Percentiles rank a stretch among this genome's conserved stretches.
Evolutionary conservation across 2,797 vertebrate species (phyloP).

Genomic region (Sebastes matsubarae): DNA sequence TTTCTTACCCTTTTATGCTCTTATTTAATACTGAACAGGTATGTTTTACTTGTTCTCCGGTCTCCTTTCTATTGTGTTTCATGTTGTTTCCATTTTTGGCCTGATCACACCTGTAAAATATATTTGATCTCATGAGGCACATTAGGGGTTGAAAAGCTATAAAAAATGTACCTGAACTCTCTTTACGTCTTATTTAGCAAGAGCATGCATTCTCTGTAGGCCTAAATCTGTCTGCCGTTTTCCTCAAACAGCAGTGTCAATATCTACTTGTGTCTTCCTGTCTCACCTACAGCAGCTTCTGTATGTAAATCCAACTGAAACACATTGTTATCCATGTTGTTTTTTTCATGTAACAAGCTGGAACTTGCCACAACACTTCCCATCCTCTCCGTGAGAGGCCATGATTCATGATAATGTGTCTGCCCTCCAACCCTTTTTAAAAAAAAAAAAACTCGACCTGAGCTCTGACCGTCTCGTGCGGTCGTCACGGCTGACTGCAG

Average conservation of each 20-base stretch:
- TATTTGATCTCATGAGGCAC: no score
- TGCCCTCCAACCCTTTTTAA: conserved; percentile 12
- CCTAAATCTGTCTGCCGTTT: background rate
- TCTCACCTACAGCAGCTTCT: background rate
- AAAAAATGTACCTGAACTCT: background rate
- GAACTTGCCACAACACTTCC: conserved; percentile 33
- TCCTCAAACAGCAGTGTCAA: background rate
- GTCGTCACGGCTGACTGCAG: conserved; percentile 22
- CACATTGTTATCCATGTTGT: background rate
- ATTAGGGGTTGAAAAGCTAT: background rate
- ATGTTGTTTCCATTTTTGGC: background rate
- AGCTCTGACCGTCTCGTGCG: background rate
- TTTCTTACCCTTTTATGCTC: background rate
- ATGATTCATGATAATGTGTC: background rate
- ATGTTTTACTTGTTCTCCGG: background rate
- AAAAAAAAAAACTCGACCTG: background rate
- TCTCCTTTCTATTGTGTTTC: background rate
- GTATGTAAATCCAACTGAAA: background rate
- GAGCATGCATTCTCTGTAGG: background rate
- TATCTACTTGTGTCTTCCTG: background rate
- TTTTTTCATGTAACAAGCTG: conserved; percentile 41
- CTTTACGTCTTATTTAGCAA: background rate
- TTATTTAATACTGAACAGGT: background rate
- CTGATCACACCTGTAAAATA: no score
- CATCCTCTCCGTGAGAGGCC: background rate